Evolutionary conservation across 2,888 invertebrate species (phyloP).

Genomic region (Hyposoter dolosus): DNA sequence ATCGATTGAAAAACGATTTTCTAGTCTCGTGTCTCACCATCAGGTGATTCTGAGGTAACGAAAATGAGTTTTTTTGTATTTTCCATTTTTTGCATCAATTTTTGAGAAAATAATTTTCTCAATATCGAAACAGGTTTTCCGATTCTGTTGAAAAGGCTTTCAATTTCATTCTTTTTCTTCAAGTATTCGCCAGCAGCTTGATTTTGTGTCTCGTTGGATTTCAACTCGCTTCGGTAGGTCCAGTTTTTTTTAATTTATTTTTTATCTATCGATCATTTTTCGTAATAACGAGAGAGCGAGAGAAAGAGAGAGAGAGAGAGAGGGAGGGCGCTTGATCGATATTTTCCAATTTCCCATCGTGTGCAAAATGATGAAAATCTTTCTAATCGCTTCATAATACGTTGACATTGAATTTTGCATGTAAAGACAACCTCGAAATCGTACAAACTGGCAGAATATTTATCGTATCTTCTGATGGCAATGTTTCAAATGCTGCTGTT

Average conservation of each 20-base stretch:
- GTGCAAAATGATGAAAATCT: neutral
- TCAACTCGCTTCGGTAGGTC: conserved; percentile 74
- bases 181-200: conserved; percentile 76
- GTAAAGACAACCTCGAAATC: conserved; percentile 69
- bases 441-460: conserved; percentile 72
- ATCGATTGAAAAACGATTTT: conserved; percentile 45
- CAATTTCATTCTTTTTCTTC: conserved; percentile 75
- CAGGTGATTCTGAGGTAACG: conserved; percentile 67
- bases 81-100: too few species aligned
- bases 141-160: conserved; percentile 76
- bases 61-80: neutral
- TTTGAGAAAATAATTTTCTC: neutral
- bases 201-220: conserved; percentile 78
- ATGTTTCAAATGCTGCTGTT: conserved; percentile 77
- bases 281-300: neutral
- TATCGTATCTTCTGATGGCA: conserved; percentile 77
- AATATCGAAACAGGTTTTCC: conserved; percentile 73
- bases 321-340: neutral
- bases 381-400: neutral
- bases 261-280: neutral
- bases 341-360: neutral
- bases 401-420: neutral
- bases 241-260: neutral
- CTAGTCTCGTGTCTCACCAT: conserved; percentile 64
- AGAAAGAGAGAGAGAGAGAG: neutral